These are phyloP conservation scores for Centropristis striata DNA, from an alignment of 2,113 vertebrate genomes.

Conservation along the genomic window DNA sequence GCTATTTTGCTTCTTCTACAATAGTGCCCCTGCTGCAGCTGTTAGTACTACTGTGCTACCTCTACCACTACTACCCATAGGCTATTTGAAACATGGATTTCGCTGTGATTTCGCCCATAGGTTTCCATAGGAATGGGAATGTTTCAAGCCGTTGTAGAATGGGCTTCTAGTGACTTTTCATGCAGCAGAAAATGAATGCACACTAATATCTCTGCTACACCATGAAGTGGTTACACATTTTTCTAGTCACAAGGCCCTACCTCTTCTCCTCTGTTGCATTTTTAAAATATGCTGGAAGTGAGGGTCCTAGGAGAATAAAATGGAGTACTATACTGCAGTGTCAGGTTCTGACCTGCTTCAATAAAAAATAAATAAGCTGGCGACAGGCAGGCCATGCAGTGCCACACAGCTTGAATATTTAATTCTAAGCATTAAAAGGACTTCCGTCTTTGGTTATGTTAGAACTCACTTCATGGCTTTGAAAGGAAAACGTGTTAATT, in stretches of 20 bases:
- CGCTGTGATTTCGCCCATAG: too few relatives aligned
- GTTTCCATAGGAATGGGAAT: too few relatives aligned
- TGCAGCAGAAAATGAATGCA: background rate
- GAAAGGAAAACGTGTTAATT: background rate
- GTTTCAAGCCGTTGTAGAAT: too few relatives aligned
- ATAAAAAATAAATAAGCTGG: constrained; percentile 1
- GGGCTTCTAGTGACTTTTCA: background rate
- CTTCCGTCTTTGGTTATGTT: background rate
- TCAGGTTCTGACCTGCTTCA: constrained; percentile 8
- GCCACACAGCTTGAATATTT: constrained; percentile 33
- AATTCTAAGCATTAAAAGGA: background rate
- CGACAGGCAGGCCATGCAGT: background rate
- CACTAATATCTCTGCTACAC: background rate
- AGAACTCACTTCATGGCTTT: background rate
- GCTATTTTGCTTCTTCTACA: too few relatives aligned
- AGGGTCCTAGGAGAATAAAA: background rate
- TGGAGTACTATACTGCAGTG: background rate
- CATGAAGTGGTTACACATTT: background rate
- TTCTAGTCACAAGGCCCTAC: background rate
- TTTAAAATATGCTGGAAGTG: background rate
- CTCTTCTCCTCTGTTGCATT: background rate
- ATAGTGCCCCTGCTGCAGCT: too few relatives aligned
- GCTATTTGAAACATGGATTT: too few relatives aligned
- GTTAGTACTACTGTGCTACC: too few relatives aligned
- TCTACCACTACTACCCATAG: too few relatives aligned